phyloP scores from a whole-genome alignment of 2,888 invertebrate genomes.

The Monochamus alternatus region DNA sequence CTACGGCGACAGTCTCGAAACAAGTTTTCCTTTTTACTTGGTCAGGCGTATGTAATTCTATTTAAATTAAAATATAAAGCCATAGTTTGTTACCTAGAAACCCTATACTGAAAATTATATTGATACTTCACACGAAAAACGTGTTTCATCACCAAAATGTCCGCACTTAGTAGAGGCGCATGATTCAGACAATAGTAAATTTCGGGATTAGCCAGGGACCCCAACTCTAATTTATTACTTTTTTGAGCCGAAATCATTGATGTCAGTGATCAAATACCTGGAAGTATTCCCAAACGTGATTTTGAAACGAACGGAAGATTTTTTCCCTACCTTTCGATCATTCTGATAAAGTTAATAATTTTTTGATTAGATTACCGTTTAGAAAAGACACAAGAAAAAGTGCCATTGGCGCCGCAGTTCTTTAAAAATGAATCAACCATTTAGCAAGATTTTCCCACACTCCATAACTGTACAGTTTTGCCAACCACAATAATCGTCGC shows the following conservation, averaged over 20 bases:
- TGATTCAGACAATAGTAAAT: conserved; percentile 28
- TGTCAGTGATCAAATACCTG: not conserved
- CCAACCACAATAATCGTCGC: not conserved
- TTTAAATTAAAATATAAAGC: conserved; percentile 30
- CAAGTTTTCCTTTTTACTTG: conserved; percentile 33
- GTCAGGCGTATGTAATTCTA: conserved; percentile 30
- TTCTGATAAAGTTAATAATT: too few species aligned
- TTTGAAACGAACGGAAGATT: not conserved
- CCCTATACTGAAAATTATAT: conserved; percentile 22
- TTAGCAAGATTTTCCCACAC: conserved; percentile 8
- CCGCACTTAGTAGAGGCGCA: conserved; percentile 7
- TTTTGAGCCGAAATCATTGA: conserved; percentile 8
- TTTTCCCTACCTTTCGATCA: too few species aligned
- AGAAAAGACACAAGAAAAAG: too few species aligned
- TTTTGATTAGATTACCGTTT: too few species aligned
- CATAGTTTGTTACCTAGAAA: conserved; percentile 29
- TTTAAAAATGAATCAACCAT: conserved; percentile 1
- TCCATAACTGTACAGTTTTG: conserved; percentile 6
- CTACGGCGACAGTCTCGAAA: conserved; percentile 24
- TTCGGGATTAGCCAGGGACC: conserved; percentile 18
- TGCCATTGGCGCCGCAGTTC: too few species aligned
- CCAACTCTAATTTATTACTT: conserved; percentile 13
- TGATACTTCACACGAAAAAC: conserved; percentile 17
- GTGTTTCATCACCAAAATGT: conserved; percentile 20
- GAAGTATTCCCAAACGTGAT: conserved; percentile 7